Evolutionary conservation across 2,797 vertebrate species (phyloP).

Genomic region (Artibeus lituratus): DNA sequence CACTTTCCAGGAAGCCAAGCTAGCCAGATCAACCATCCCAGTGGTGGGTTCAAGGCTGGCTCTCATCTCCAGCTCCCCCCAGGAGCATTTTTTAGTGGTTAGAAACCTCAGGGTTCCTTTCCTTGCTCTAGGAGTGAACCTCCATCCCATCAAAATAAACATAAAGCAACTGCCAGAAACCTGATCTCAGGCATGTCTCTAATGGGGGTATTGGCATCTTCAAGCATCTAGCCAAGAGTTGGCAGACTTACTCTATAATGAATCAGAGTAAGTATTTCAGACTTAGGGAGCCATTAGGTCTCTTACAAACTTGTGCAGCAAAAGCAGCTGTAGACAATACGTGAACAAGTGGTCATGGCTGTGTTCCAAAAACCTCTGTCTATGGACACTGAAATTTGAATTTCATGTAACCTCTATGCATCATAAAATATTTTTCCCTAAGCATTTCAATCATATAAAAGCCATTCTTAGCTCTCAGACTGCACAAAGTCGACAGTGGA

Average conservation of each 20-base stretch:
- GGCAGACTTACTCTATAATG: not conserved
- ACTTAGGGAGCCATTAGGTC: too few relatives aligned
- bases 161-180: not conserved
- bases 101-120: not conserved
- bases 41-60: not conserved
- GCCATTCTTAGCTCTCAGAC: not conserved
- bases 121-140: not conserved
- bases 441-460: not conserved
- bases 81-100: not conserved
- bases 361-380: not conserved
- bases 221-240: not conserved
- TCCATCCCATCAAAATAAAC: not conserved
- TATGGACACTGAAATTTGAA: not conserved
- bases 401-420: not conserved
- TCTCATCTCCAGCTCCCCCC: not conserved
- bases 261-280: not conserved
- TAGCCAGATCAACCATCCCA: not conserved
- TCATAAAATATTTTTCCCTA: not conserved
- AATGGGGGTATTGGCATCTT: not conserved
- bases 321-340: not conserved
- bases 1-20: rapidly evolving
- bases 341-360: not conserved
- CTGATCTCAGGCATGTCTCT: not conserved
- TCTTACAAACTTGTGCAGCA: rapidly evolving
- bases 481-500: not conserved